These are phyloP conservation scores for Diplazon laetatorius DNA, from an alignment of 2,888 invertebrate species.

Conservation along the genomic window DNA sequence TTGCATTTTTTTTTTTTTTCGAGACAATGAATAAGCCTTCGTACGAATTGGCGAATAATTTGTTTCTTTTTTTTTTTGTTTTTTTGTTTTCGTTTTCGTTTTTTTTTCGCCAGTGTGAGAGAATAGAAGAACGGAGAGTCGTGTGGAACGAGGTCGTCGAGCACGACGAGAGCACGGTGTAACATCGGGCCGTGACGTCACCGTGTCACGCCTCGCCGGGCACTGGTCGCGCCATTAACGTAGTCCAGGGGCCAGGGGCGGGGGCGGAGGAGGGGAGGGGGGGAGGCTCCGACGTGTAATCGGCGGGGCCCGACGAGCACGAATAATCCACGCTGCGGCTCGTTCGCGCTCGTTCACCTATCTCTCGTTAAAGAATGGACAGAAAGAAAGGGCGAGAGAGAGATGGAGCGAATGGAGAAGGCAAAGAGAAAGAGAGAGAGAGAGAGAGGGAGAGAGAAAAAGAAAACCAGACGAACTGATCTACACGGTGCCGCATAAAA, in stretches of 20 bases:
- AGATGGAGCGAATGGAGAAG: slow-evolving; percentile 38
- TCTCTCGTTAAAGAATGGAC: slow-evolving; percentile 45
- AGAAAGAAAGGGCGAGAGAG: slow-evolving; percentile 24
- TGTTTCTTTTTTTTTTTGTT: slow-evolving; percentile 12
- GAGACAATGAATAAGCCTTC: too few relatives aligned
- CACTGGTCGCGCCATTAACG: slow-evolving; percentile 80
- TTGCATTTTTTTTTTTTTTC: too few relatives aligned
- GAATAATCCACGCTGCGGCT: slow-evolving; percentile 47
- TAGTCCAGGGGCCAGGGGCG: slow-evolving; percentile 63
- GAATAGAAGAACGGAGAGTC: slow-evolving; percentile 61
- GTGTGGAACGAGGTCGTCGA: slow-evolving; percentile 64
- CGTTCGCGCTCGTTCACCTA: slow-evolving; percentile 41
- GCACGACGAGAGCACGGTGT: slow-evolving; percentile 48
- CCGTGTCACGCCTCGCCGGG: slow-evolving; percentile 79
- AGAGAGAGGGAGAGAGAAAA: slow-evolving; percentile 26
- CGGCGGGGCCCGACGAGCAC: slow-evolving; percentile 52
- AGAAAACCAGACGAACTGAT: slow-evolving; percentile 37
- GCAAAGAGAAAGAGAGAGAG: slow-evolving; percentile 47
- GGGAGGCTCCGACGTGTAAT: slow-evolving; percentile 59
- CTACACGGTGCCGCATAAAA: slow-evolving; percentile 38
- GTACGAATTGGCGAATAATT: background rate
- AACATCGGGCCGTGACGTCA: slow-evolving; percentile 78
- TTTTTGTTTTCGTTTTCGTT: too few relatives aligned
- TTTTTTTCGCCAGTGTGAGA: too few relatives aligned
- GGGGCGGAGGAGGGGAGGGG: too few relatives aligned